Evolutionary conservation across 1,140 invertebrate species (phyloP), one percentile per base, ranked within the genome.

Genomic region (Grapholita molesta): DNA sequence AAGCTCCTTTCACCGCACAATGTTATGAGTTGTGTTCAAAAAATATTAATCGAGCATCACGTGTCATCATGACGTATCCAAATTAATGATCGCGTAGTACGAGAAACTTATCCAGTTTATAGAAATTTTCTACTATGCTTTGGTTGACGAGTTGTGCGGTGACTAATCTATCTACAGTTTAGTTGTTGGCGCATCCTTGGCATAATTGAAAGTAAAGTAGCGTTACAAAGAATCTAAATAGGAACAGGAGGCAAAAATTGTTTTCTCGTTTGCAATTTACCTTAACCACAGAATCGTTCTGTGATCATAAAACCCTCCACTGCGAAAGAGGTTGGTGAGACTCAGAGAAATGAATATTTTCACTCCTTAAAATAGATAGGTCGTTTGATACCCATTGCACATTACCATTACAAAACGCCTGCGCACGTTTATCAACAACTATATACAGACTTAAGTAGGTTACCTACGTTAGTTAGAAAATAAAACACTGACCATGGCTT

Each of bases 231-330:
- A 48, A 32, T 61, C 55, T 61, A 30, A 25, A 28, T 15, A 28
- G 55, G 25, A 30, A 57, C 24, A 23, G 53, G 24, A 57, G 53
- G 23, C 53, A 25, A 61, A 61, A 61, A 61, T 61, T 61, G 55
- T 25, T 66, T 69, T 72, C 64, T 69, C 33, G 35, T 64, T 68
- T 70, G 66, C 70, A 80, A 78, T 78, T 76, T 75, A 71, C 53
- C 35, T 38, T 75, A 78, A 80, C 78, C 78, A 69, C 78, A 80
- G 69, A 67, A 71, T 75, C 64, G 55, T 65, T n/a, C 55, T 28
- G 55, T 15, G 55, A 61, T 21, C 5, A 61, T 61, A 61, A 61
- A 61, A 61, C 55, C 55, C n/a, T 61, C 55, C 30, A 61, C n/a
- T 61, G 55, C 55, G 3, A 48, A 48, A 7, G n/a, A 21, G 42